Percentiles rank a stretch among this genome's conserved stretches.
These are phyloP conservation scores for Ephestia elutella DNA, from an alignment of 1,140 invertebrate species.

Conservation along the genomic window DNA sequence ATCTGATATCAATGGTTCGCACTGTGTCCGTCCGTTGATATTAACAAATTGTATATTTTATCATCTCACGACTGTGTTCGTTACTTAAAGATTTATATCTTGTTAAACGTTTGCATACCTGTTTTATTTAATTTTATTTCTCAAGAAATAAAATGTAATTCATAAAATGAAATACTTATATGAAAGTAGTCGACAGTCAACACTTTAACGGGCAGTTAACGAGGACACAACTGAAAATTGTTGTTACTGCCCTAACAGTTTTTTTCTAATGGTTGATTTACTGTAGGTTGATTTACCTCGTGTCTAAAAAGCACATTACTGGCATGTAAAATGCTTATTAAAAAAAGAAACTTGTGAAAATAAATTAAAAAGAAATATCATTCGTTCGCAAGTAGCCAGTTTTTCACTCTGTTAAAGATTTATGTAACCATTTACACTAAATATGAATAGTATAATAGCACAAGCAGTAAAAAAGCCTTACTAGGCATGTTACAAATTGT, in stretches of 20 bases:
- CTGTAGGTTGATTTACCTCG: too few species aligned
- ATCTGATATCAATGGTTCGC: not conserved
- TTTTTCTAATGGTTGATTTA: too few species aligned
- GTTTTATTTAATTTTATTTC: too few species aligned
- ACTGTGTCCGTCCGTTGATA: not conserved
- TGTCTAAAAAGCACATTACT: too few species aligned
- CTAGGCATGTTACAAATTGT: not conserved
- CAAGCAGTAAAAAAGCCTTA: not conserved
- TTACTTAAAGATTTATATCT: not conserved
- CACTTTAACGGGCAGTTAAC: too few species aligned
- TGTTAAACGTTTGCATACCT: not conserved
- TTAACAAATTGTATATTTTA: not conserved
- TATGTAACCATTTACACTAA: not conserved
- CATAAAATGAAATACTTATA: too few species aligned
- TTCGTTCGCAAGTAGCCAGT: not conserved
- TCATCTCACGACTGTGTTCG: not conserved
- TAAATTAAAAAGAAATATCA: not conserved
- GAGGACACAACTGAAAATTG: too few species aligned
- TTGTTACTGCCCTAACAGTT: too few species aligned
- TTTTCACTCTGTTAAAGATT: not conserved
- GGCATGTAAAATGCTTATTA: too few species aligned
- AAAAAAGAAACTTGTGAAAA: too few species aligned
- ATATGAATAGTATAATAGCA: not conserved
- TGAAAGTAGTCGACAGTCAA: too few species aligned
- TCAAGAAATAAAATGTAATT: too few species aligned